Percentiles rank a stretch among this genome's conserved stretches.
Conservation (phyloP, 2,797 vertebrate genomes). For the Tympanoctomys barrerae region DNA sequence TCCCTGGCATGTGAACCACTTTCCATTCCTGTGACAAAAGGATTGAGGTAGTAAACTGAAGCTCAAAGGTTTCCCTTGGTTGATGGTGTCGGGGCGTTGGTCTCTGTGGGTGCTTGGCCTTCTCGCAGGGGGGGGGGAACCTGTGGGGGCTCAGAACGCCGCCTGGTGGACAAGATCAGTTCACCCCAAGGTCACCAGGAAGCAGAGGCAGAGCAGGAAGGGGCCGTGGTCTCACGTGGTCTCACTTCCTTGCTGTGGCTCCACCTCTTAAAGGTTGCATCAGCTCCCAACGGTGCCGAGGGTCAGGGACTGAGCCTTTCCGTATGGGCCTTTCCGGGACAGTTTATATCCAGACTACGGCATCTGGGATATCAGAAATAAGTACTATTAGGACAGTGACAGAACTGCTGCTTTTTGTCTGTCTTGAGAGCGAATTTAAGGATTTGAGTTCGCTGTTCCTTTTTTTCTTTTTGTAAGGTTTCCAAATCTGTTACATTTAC, state of each 20-base stretch:
- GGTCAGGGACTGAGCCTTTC: background rate
- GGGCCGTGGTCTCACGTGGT: background rate
- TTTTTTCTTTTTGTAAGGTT: background rate
- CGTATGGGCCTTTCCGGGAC: background rate
- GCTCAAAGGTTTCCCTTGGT: background rate
- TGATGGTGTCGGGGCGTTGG: background rate
- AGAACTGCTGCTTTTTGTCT: background rate
- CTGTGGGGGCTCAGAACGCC: background rate
- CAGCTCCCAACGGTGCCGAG: background rate
- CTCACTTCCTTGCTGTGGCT: background rate
- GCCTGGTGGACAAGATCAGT: background rate
- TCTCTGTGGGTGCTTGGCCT: background rate
- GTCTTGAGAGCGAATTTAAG: background rate
- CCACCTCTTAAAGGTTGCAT: background rate
- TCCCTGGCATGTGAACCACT: background rate
- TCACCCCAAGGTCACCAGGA: background rate
- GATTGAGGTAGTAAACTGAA: background rate
- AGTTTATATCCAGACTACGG: background rate
- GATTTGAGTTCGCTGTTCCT: background rate
- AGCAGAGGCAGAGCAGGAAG: background rate
- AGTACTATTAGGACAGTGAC: background rate
- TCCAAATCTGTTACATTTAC: background rate
- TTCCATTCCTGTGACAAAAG: background rate
- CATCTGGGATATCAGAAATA: background rate
- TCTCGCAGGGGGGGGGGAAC: background rate